Percentiles rank a stretch among this genome's conserved stretches.
These are phyloP conservation scores for Petrocephalus sullivani DNA, from an alignment of 2,797 vertebrate genomes.

Conservation along the genomic window DNA sequence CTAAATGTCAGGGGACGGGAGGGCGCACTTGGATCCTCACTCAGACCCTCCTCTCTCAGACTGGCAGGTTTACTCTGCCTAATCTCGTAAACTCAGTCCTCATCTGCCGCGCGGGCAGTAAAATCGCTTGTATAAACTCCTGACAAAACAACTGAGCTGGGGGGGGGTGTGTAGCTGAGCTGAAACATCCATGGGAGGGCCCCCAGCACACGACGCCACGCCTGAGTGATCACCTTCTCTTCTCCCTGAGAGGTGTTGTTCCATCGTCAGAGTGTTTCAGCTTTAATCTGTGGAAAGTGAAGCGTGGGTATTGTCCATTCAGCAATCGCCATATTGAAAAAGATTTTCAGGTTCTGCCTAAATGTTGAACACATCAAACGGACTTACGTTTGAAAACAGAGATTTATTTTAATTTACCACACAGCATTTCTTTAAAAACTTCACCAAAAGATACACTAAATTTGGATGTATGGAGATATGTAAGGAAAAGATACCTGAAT, in stretches of 20 bases:
- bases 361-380: neutral
- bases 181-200: constrained; percentile 55
- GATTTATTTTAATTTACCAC: neutral
- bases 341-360: neutral
- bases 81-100: constrained; percentile 64
- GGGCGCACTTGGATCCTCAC: constrained; percentile 16
- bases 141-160: constrained; percentile 39
- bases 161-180: constrained; percentile 58
- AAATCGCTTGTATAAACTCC: constrained; percentile 69
- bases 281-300: constrained; percentile 62
- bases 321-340: too few relatives aligned
- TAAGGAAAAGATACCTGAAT: neutral
- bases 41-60: constrained; percentile 46
- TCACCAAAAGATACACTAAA: neutral
- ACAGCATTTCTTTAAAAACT: neutral
- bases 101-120: constrained; percentile 52
- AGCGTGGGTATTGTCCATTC: neutral
- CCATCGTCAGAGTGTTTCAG: constrained; percentile 67
- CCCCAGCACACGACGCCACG: constrained; percentile 49
- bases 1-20: constrained; percentile 30
- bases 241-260: constrained; percentile 57
- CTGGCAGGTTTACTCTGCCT: constrained; percentile 60
- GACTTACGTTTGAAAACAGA: neutral
- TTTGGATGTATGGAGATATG: neutral
- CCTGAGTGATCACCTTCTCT: neutral